A percentile compares a stretch with the other conserved stretches of the same genome.
Conservation (phyloP, 2,797 vertebrate species). For the Sebastes alutus region DNA sequence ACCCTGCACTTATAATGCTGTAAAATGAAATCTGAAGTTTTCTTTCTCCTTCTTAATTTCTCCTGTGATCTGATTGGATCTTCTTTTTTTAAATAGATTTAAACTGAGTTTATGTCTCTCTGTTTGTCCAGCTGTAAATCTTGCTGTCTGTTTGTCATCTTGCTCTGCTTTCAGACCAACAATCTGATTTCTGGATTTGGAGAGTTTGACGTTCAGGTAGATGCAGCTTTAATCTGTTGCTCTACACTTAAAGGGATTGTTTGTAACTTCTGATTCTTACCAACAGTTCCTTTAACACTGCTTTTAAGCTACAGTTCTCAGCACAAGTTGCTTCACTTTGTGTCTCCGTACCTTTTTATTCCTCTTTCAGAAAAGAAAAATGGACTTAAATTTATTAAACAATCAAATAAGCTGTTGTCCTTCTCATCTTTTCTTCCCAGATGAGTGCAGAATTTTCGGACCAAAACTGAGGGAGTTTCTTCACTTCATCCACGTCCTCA, state of each 20-base stretch:
- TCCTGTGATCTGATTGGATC: not conserved
- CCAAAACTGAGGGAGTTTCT: slow-evolving; percentile 10
- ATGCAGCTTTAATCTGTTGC: not conserved
- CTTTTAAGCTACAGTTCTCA: not conserved
- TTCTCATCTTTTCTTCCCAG: slow-evolving; percentile 19
- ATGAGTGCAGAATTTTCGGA: slow-evolving; percentile 49
- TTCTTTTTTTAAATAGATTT: too few relatives aligned
- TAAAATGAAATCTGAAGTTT: too few relatives aligned
- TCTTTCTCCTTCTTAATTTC: too few relatives aligned
- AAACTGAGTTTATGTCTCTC: not conserved
- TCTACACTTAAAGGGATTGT: not conserved
- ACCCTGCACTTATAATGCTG: not conserved
- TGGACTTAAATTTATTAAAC: accelerated
- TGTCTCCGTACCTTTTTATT: not conserved
- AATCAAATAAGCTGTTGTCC: not conserved
- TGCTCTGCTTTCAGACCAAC: slow-evolving; percentile 46
- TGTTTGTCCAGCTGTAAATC: not conserved
- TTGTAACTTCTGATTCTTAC: too few relatives aligned
- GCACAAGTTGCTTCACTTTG: not conserved
- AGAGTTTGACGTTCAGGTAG: slow-evolving; percentile 61
- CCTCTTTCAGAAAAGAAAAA: not conserved
- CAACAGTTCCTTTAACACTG: not conserved
- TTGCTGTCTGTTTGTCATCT: not conserved
- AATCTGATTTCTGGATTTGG: slow-evolving; percentile 50
- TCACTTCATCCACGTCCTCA: not conserved